phyloP scores from a whole-genome alignment of 2,888 invertebrate species.

The Octonoba sinensis region DNA sequence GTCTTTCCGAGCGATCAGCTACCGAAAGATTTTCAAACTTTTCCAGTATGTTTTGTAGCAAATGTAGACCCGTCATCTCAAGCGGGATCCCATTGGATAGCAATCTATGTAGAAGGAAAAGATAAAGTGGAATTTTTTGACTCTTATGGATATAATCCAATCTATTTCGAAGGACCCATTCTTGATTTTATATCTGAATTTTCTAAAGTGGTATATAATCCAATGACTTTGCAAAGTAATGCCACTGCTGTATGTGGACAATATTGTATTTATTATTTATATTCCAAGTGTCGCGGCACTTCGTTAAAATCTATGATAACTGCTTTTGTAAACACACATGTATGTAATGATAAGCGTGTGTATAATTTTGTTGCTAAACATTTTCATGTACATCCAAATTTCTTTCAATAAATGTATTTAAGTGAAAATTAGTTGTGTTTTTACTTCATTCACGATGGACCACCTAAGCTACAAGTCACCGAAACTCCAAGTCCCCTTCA shows the following conservation, averaged over 20 bases:
- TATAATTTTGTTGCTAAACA: neutral
- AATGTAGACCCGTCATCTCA: neutral
- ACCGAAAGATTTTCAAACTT: neutral
- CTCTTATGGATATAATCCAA: constrained; percentile 22
- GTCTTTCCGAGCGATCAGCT: neutral
- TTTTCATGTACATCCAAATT: neutral
- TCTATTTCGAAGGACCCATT: neutral
- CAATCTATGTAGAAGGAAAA: too few species aligned
- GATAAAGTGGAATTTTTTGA: too few species aligned
- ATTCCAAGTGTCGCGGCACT: too few species aligned
- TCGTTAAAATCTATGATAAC: too few species aligned
- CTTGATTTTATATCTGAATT: neutral
- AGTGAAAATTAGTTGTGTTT: neutral
- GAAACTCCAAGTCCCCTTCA: constrained; percentile 6
- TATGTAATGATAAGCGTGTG: neutral
- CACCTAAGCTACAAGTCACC: too few species aligned
- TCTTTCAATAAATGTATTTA: neutral
- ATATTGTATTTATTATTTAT: too few species aligned
- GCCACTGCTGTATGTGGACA: too few species aligned
- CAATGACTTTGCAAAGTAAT: constrained; percentile 4
- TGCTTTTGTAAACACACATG: neutral
- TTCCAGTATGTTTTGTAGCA: neutral
- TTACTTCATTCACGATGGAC: neutral
- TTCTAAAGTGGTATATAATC: constrained; percentile 2
- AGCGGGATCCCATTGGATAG: neutral